A percentile compares a stretch with the other conserved stretches of the same genome.
Evolutionary conservation across 1,140 invertebrate genomes (phyloP).

Genomic region (Lutraria rhynchaena): DNA sequence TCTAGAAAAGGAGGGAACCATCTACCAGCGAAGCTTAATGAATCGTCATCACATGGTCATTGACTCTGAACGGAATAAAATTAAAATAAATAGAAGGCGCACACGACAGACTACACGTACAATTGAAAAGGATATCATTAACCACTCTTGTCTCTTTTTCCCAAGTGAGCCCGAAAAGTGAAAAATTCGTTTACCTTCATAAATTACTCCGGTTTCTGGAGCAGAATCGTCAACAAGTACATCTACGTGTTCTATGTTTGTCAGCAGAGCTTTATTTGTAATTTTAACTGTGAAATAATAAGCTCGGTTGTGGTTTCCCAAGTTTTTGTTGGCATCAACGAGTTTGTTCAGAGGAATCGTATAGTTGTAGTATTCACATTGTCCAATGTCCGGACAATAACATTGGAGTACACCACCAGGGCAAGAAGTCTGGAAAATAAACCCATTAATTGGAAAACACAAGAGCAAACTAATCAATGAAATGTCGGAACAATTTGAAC

Average conservation of each 20-base stretch:
- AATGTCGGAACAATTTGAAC: too few relatives aligned
- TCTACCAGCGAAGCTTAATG: too few relatives aligned
- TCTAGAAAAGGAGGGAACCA: too few relatives aligned
- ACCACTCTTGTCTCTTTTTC: too few relatives aligned
- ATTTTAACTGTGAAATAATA: slow-evolving; percentile 59
- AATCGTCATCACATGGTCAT: too few relatives aligned
- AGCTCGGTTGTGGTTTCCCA: neutral
- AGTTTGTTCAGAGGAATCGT: slow-evolving; percentile 59
- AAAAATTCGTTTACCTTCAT: slow-evolving; percentile 58
- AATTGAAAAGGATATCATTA: too few relatives aligned
- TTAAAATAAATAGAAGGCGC: neutral
- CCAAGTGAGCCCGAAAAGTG: too few relatives aligned
- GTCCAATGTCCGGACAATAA: slow-evolving; percentile 36
- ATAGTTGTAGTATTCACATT: slow-evolving; percentile 53
- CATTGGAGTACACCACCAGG: too few relatives aligned
- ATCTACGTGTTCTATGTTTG: slow-evolving; percentile 24
- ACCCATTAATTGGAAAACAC: too few relatives aligned
- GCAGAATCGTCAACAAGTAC: slow-evolving; percentile 64
- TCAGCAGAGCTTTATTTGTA: slow-evolving; percentile 61
- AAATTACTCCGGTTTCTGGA: slow-evolving; percentile 58
- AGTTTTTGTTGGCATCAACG: slow-evolving; percentile 47
- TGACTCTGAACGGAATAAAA: too few relatives aligned
- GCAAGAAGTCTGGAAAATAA: too few relatives aligned
- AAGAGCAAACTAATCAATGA: too few relatives aligned
- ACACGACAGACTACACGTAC: neutral